These are phyloP conservation scores for Sitta europaea DNA, from an alignment of 2,113 vertebrate genomes.

Conservation along the genomic window DNA sequence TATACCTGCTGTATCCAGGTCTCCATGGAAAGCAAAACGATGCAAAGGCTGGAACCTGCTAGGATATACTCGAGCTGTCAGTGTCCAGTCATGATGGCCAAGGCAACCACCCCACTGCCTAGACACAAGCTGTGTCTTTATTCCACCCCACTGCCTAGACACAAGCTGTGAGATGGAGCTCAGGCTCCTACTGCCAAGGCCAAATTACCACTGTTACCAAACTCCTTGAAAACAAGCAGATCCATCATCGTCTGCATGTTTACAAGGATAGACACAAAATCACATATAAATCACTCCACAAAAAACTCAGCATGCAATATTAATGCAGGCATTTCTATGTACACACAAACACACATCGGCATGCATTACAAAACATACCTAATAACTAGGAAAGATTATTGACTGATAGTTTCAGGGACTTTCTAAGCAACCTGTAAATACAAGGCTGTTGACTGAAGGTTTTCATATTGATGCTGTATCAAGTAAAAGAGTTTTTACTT, in stretches of 20 bases:
- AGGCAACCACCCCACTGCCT: background rate
- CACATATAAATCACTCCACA: background rate
- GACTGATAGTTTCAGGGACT: background rate
- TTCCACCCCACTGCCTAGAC: background rate
- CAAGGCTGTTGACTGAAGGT: background rate
- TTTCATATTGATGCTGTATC: background rate
- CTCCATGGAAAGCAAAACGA: background rate
- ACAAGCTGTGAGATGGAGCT: background rate
- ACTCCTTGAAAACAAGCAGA: background rate
- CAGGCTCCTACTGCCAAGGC: background rate
- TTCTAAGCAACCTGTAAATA: background rate
- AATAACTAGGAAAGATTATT: background rate
- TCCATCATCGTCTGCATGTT: background rate
- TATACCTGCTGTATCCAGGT: background rate
- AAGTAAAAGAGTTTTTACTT: background rate
- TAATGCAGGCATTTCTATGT: background rate
- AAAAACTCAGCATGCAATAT: background rate
- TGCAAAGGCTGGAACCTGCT: background rate
- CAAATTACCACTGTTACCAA: accelerated
- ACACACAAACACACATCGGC: background rate
- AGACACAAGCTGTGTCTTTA: background rate
- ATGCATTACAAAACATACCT: background rate
- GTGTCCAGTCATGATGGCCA: background rate
- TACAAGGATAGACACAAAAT: background rate
- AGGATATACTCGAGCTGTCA: background rate